phyloP scores from a whole-genome alignment of 2,797 vertebrate species.

The Sebastes cheni region DNA sequence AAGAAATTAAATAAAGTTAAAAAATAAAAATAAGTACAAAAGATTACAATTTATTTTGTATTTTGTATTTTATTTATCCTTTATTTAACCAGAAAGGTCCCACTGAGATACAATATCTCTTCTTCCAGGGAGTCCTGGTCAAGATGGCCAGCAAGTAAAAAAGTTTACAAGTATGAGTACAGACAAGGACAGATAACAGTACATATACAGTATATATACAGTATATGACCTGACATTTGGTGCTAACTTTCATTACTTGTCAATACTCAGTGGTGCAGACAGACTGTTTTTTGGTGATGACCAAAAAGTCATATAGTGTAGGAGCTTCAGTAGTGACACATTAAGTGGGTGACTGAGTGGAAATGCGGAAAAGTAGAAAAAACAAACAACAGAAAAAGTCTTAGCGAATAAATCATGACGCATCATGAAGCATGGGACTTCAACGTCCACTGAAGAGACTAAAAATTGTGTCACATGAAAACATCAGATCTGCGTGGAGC shows the following conservation, averaged over 20 bases:
- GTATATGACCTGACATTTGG: no score
- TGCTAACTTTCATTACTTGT: neutral
- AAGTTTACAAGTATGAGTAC: no score
- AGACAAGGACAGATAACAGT: no score
- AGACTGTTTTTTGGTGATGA: neutral
- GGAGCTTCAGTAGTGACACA: neutral
- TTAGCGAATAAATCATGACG: neutral
- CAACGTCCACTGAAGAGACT: neutral
- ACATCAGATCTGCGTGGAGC: neutral
- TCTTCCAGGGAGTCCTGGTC: no score
- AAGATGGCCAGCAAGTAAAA: no score
- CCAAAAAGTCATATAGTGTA: neutral
- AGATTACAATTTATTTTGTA: neutral
- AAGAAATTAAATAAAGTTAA: no score
- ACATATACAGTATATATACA: no score
- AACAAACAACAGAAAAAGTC: neutral
- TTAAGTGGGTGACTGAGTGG: neutral
- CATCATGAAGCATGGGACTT: neutral
- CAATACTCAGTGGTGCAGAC: neutral
- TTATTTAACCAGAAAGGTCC: no score
- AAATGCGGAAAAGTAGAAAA: accelerated
- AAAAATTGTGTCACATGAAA: neutral
- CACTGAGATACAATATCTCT: no score
- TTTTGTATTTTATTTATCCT: no score
- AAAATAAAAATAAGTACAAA: neutral